Percentiles rank a stretch among this genome's conserved stretches.
Conservation (phyloP, 2,113 vertebrate genomes). For the Poeciliopsis prolifica region DNA sequence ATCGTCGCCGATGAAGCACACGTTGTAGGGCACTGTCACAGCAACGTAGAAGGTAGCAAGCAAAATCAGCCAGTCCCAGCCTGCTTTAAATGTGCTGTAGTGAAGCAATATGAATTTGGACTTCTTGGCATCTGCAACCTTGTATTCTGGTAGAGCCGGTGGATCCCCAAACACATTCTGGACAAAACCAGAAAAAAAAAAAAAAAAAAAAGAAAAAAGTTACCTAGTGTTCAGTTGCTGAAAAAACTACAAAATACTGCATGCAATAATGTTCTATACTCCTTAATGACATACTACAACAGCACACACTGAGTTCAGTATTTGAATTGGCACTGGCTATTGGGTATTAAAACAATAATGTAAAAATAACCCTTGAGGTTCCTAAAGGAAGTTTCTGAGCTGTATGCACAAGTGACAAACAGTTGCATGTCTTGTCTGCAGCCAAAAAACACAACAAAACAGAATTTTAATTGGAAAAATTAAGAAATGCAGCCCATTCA, state of each 20-base stretch:
- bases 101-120: constrained; percentile 96
- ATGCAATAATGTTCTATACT: too few relatives aligned
- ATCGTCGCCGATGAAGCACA: constrained; percentile 95
- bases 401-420: not conserved
- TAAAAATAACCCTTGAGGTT: not conserved
- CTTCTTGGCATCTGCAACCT: constrained; percentile 98
- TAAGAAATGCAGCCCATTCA: too few relatives aligned
- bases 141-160: constrained; percentile 96
- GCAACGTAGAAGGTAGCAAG: constrained; percentile 98
- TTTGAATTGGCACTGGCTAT: not conserved
- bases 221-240: not conserved
- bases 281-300: too few relatives aligned
- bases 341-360: not conserved
- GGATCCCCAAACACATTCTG: constrained; percentile 97
- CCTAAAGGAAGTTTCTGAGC: not conserved
- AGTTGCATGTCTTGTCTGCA: not conserved
- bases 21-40: constrained; percentile 97
- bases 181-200: constrained; percentile 5
- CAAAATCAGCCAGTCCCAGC: constrained; percentile 98
- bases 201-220: too few relatives aligned
- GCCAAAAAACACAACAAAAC: not conserved
- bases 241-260: not conserved
- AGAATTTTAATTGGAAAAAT: not conserved
- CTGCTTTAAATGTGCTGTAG: constrained; percentile 97
- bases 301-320: not conserved